Conservation (phyloP, 2,797 vertebrate genomes). For the Onychomys leucogaster region DNA sequence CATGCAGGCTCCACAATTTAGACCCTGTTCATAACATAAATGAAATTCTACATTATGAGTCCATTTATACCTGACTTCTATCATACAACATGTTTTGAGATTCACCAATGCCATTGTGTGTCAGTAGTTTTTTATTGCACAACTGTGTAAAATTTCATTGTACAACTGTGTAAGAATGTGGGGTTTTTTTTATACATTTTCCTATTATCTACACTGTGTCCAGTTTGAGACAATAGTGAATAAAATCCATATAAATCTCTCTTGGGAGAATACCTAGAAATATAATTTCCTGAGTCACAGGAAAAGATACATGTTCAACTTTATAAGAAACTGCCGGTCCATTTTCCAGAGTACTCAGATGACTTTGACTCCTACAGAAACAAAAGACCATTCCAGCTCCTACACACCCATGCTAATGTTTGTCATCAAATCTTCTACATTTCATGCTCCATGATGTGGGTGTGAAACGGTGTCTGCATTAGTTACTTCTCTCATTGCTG, state of each 20-base stretch:
- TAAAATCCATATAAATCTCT: slow-evolving; percentile 14
- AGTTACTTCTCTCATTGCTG: background rate
- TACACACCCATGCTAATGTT: background rate
- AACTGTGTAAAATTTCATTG: background rate
- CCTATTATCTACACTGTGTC: background rate
- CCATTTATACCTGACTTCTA: background rate
- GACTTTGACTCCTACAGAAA: background rate
- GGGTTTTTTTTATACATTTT: background rate
- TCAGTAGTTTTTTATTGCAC: background rate
- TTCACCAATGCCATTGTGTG: background rate
- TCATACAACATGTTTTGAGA: background rate
- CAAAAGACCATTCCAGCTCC: background rate
- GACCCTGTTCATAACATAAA: background rate
- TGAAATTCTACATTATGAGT: background rate
- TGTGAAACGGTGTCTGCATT: background rate
- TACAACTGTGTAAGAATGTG: background rate
- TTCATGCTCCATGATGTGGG: background rate
- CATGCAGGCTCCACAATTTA: background rate
- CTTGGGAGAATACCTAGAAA: slow-evolving; percentile 15
- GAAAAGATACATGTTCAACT: background rate
- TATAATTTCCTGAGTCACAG: background rate
- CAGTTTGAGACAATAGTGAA: background rate
- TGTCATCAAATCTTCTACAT: background rate
- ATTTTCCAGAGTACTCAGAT: background rate
- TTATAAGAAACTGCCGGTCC: background rate